phyloP scores from a whole-genome alignment of 2,888 invertebrate genomes.

The Dichetophora obliterata region DNA sequence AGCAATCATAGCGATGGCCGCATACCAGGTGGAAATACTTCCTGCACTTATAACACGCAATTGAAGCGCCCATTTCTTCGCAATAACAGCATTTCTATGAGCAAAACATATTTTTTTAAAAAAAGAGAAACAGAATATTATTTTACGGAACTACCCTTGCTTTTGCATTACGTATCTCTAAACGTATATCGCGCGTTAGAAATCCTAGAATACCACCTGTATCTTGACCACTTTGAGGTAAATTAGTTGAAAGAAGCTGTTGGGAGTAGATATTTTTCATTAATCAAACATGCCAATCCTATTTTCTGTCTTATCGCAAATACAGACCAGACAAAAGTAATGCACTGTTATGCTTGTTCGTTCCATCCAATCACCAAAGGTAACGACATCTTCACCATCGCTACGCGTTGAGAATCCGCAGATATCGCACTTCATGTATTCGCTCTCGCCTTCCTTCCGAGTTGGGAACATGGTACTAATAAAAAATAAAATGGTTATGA shows the following conservation, averaged over 20 bases:
- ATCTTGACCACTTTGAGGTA: constrained; percentile 79
- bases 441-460: not conserved
- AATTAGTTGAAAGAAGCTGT: constrained; percentile 78
- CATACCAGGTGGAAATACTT: constrained; percentile 60
- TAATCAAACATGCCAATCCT: not conserved
- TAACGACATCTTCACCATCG: constrained; percentile 45
- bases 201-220: constrained; percentile 83
- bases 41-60: constrained; percentile 58
- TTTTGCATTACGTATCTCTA: constrained; percentile 73
- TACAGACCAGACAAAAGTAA: constrained; percentile 63
- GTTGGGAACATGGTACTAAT: no score
- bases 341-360: constrained; percentile 56
- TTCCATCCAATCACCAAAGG: constrained; percentile 63
- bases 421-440: constrained; percentile 44
- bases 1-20: constrained; percentile 53
- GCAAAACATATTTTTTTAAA: not conserved
- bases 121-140: not conserved
- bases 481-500: no score
- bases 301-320: not conserved
- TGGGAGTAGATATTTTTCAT: not conserved
- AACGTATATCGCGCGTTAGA: constrained; percentile 76
- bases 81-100: constrained; percentile 58
- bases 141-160: constrained; percentile 39
- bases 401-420: constrained; percentile 33
- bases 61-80: constrained; percentile 50